Evolutionary conservation across 2,888 invertebrate species (phyloP), one percentile per base, ranked within the genome.

Genomic region (Sesia apiformis): DNA sequence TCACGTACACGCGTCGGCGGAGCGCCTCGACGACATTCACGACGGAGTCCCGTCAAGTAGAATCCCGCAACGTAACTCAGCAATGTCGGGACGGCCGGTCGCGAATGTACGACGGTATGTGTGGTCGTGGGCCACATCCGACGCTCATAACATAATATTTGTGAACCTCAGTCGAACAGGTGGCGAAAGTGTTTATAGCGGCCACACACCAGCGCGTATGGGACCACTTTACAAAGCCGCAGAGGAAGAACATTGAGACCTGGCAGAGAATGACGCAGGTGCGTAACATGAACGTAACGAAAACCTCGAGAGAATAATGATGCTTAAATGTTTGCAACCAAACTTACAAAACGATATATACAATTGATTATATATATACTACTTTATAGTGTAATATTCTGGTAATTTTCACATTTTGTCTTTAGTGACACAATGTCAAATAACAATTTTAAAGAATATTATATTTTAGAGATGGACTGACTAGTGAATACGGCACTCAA

Each of bases 161-260:
- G 82, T 87, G 79, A 83, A 84, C 71, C 89, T 90, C 95, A 98
- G 98, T 98, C 95, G 96, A 96, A 94, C 97, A 98, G 95, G 97
- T 98, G 93, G 98, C 97, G 94, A 95, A 96, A 93, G 97, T 98
- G 91, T 98, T 98, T 93, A 92, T 92, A 88, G 95, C 97, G 78
- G 97, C 98, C 83, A 95, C 95, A 90, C 97, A 97, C 92, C 98
- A 98, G 94, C 97, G 97, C 91, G 97, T 97, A 90, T 98, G 98
- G 98, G 98, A 98, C 94, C 98, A 98, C 94, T 98, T 98, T 94
- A 97, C 97, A 91, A 98, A 98, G 93, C 96, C 98, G 72, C 98
- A 98, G 91, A 93, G 98, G 92, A 98, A 98, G 94, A 98, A 98
- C 92, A 96, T 98, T 90, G 97, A 98, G 91, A 93, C 95, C 82